Evolutionary conservation across 2,888 invertebrate species (phyloP), one percentile per base, ranked within the genome.

Genomic region (Eugnorisma glareosa): DNA sequence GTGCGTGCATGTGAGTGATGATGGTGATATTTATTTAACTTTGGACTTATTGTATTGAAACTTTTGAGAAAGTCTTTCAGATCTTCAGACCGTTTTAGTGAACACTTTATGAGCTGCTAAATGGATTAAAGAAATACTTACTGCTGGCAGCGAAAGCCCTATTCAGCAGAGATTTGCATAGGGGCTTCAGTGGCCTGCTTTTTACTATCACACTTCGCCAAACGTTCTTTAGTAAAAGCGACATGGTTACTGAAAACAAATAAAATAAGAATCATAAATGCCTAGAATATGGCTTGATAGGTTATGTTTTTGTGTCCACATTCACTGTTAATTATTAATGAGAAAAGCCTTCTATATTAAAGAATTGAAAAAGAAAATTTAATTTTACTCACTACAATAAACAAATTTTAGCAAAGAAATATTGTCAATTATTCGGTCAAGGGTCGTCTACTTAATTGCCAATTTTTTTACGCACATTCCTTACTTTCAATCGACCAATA

Each of bases 81-180:
- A 57, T 6, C 43, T 28, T 15, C 24, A 54, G 21, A 43, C 11
- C 18, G 6, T 66, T 31, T 67, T 21, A 48, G 21, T 45, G 37
- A 6, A 61, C 4, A 24, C 11, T 51, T 51, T 24, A 48, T 11
- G 7, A 10, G 31, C 48, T 31, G 43, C 4, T 45, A 35, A 28
- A 18, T 54, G 24, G 40, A 63, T n/a, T 10, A 67, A 66, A 40
- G 15, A 57, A 51, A 75, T 81, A 89, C 80, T 93, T 90, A 95
- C 95, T 87, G 85, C 91, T 92, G 28, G 93, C 92, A 40, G 93
- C 89, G 28, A 94, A 90, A 68, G 91, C 94, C 59, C 92, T 86
- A 4, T 93, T 89, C 48, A 91, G 90, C 67, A 94, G 73, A 5
- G 91, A 88, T 45, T 90, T 89, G 76, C 88, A 90, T 54, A 68